Conservation (phyloP, 2,113 vertebrate genomes). For the Damaliscus lunatus region DNA sequence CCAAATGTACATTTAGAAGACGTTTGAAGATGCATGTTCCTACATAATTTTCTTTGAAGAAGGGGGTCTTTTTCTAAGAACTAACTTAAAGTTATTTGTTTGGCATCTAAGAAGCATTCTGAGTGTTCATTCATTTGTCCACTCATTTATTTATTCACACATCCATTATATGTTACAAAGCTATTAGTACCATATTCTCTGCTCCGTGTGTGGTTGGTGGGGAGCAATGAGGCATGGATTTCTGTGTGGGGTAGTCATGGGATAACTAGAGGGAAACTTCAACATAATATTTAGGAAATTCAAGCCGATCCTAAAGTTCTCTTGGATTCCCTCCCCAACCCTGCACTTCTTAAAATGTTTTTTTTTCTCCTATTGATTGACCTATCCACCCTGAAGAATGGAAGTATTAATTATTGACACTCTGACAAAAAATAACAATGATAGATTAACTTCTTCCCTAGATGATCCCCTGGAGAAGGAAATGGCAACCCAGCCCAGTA, state of each 20-base stretch:
- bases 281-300: background rate
- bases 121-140: background rate
- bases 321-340: fast-evolving
- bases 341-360: background rate
- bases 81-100: background rate
- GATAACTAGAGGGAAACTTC: too few relatives aligned
- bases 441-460: background rate
- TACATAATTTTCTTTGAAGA: background rate
- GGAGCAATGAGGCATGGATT: background rate
- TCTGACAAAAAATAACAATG: background rate
- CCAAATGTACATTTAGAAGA: background rate
- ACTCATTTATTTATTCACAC: background rate
- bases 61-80: background rate
- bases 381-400: background rate
- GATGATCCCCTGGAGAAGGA: background rate
- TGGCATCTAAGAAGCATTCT: background rate
- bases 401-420: background rate
- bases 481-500: background rate
- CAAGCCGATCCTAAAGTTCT: background rate
- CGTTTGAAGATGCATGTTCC: background rate
- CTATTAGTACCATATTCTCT: background rate
- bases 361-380: background rate
- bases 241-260: background rate
- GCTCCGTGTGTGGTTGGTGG: background rate
- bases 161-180: background rate